These are phyloP conservation scores for Actinia tenebrosa DNA, from an alignment of 64 coral and sea anemone species.

Conservation along the genomic window DNA sequence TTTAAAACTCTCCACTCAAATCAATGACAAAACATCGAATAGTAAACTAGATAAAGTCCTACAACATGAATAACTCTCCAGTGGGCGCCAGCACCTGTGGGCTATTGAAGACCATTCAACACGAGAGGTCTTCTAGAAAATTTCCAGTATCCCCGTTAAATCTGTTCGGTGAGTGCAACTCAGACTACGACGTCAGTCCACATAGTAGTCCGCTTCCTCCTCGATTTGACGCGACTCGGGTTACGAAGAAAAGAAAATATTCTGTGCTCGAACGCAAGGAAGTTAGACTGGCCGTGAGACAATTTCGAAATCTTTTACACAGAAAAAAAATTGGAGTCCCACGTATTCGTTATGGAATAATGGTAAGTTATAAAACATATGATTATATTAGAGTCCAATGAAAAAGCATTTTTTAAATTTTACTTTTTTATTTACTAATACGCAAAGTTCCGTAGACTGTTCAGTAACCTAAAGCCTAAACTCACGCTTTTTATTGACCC, in stretches of 20 bases:
- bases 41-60: too few relatives aligned
- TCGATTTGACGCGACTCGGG: neutral
- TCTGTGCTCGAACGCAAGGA: neutral
- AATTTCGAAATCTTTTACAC: neutral
- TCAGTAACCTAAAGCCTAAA: too few relatives aligned
- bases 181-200: neutral
- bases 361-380: slow-evolving; percentile 4
- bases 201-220: neutral
- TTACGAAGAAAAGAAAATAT: neutral
- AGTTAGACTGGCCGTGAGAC: neutral
- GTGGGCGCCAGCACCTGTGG: neutral
- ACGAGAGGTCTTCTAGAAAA: neutral
- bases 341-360: slow-evolving; percentile 17
- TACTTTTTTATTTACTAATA: too few relatives aligned
- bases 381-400: too few relatives aligned
- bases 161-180: neutral
- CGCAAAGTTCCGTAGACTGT: too few relatives aligned
- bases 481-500: too few relatives aligned
- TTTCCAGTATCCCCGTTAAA: neutral
- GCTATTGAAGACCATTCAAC: too few relatives aligned
- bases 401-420: too few relatives aligned
- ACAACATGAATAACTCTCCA: neutral
- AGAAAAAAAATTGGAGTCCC: neutral
- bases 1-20: too few relatives aligned
- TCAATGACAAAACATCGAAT: too few relatives aligned